A percentile compares a stretch with the other conserved stretches of the same genome.
phyloP scores from a whole-genome alignment of 2,113 vertebrate species.

The Chaenogobius annularis region DNA sequence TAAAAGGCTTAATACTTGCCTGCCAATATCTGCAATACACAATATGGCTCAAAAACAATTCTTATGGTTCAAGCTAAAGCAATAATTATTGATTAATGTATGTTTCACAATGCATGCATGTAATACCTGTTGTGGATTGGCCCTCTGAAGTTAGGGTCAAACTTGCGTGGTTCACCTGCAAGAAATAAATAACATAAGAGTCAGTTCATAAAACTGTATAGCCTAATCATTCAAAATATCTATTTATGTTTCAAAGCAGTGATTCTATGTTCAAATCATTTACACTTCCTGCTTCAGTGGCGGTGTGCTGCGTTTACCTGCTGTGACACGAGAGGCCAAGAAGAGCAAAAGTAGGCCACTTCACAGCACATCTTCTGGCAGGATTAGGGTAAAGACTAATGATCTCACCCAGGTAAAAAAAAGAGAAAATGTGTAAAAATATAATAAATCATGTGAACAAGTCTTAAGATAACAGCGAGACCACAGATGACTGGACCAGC shows the following conservation, averaged over 20 bases:
- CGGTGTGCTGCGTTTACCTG: conserved; percentile 11
- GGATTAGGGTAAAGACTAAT: conserved; percentile 14
- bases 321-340: conserved; percentile 8
- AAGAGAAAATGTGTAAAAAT: conserved; percentile 9
- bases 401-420: conserved; percentile 9
- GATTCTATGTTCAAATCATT: conserved; percentile 6
- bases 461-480: conserved; percentile 30
- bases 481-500: conserved; percentile 11
- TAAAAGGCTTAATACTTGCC: no score
- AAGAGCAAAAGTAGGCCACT: conserved; percentile 35
- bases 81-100: neutral
- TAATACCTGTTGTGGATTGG: conserved; percentile 88
- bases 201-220: neutral
- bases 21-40: no score
- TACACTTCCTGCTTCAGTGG: neutral
- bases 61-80: neutral
- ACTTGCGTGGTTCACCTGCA: conserved; percentile 88
- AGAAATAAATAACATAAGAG: conserved; percentile 57
- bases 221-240: neutral
- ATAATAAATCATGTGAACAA: conserved; percentile 45
- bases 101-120: neutral
- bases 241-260: neutral
- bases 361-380: conserved; percentile 27
- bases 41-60: no score
- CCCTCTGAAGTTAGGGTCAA: conserved; percentile 91